Evolutionary conservation across 2,797 vertebrate species (phyloP), one percentile per base, ranked within the genome.

Genomic region (Ptychadena robeensis): DNA sequence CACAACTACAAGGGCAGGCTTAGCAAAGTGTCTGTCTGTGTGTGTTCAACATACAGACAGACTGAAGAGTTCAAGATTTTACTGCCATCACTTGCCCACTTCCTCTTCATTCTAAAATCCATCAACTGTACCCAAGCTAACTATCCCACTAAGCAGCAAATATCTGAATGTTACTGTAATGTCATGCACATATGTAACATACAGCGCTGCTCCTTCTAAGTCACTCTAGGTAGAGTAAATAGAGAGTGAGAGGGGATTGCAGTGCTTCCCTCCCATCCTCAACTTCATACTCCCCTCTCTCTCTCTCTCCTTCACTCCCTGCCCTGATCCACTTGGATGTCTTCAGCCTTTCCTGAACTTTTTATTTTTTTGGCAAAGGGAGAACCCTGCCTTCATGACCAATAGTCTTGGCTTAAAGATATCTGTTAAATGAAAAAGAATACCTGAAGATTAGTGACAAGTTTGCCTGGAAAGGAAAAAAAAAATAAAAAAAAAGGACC

Each of bases 1-100:
- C 73, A 80, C 85, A 27, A 71, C 81, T n/a, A 71, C 79, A 64
- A 73, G 73, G 57, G 86, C 83, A 80, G 57, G 82, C 10, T 80
- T 82, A 6, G 85, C 76, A 69, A 34, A 79, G 79, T 25, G 78
- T 79, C 77, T 31, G 65, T 27, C 79, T 44, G 80, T 44, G 9
- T 77, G 69, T 15, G 77, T 80, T n/a, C n/a, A 11, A 73, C 83
- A 53, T 30, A 9, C 25, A 80, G 85, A 88, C 84, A 15, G 86
- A 86, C 32, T 87, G 83, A 90, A 91, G 88, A 88, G 90, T 88
- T 90, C 87, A 87, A 88, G 86, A 86, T 85, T 74, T 53, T 27
- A 74, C 67, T 37, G 18, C 44, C 22, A 3, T 27, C 22, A 28
- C 12, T 53, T 15, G 27, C 11, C 30, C 53, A 8, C 74, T 38